phyloP scores from a whole-genome alignment of 2,888 invertebrate genomes.

The Bugulina stolonifera region DNA sequence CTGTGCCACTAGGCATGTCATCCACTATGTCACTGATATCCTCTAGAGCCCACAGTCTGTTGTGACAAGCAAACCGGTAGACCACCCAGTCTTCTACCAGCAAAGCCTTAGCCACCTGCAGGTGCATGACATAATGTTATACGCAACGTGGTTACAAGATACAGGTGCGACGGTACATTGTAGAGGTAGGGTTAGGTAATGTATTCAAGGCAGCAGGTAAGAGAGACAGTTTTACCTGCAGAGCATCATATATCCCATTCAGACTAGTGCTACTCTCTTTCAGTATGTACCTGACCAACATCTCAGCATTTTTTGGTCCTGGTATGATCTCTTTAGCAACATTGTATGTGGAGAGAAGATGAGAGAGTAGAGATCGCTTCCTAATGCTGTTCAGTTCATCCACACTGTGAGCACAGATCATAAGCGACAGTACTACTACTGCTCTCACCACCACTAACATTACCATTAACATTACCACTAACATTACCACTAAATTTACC shows the following conservation, averaged over 20 bases:
- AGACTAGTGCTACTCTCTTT: neutral
- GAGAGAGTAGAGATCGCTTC: neutral
- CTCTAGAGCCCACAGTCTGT: neutral
- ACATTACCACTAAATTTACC: neutral
- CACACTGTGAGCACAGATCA: neutral
- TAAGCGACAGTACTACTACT: neutral
- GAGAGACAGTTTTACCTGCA: constrained; percentile 17
- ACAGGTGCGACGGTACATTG: too few relatives aligned
- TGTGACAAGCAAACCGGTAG: neutral
- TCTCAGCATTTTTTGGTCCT: neutral
- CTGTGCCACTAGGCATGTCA: neutral
- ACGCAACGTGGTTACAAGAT: too few relatives aligned
- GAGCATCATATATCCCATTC: neutral
- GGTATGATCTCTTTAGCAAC: neutral
- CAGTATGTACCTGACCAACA: neutral
- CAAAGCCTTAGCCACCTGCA: constrained; percentile 12
- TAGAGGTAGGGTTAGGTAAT: too few relatives aligned
- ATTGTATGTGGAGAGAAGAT: neutral
- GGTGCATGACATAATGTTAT: too few relatives aligned
- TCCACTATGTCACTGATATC: neutral
- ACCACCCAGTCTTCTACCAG: neutral
- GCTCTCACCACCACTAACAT: neutral
- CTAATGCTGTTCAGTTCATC: neutral
- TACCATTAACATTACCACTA: neutral
- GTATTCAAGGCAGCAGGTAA: too few relatives aligned